Conservation (phyloP, 1,140 invertebrate genomes). For the Calosoma granatense region DNA sequence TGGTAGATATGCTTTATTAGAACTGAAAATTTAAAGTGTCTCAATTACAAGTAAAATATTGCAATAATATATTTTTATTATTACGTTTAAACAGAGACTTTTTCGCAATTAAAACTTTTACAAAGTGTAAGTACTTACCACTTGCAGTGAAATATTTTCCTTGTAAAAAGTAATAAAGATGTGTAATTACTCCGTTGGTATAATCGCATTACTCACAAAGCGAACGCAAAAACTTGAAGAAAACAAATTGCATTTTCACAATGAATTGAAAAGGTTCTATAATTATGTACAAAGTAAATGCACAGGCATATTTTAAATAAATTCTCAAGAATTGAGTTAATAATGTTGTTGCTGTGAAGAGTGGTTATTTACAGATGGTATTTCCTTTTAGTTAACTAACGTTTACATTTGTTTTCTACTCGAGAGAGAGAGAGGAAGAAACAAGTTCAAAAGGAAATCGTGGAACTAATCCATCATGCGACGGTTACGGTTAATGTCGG, state of each 20-base stretch:
- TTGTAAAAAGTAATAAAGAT: slow-evolving; percentile 5
- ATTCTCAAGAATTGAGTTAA: too few species aligned
- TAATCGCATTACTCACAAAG: slow-evolving; percentile 1
- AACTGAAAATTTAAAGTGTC: slow-evolving; percentile 5
- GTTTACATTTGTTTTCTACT: too few species aligned
- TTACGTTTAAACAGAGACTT: slow-evolving; percentile 3
- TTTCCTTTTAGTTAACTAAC: too few species aligned
- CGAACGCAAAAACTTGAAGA: neutral
- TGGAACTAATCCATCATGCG: too few species aligned
- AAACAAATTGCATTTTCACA: neutral
- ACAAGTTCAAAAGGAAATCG: too few species aligned
- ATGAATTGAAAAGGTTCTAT: neutral
- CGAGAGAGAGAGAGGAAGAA: too few species aligned
- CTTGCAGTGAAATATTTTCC: neutral
- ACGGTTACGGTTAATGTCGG: too few species aligned
- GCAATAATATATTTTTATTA: slow-evolving; percentile 6
- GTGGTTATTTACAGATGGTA: too few species aligned
- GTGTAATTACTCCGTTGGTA: neutral
- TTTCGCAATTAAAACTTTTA: slow-evolving; percentile 1
- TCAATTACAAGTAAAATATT: slow-evolving; percentile 2
- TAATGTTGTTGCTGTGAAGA: too few species aligned
- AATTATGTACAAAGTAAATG: neutral
- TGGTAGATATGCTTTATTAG: too few species aligned
- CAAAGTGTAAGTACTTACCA: neutral
- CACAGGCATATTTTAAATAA: too few species aligned